Base-by-base conservation (phyloP, 1,140 invertebrate genomes). In the Liolophura sinensis region DNA sequence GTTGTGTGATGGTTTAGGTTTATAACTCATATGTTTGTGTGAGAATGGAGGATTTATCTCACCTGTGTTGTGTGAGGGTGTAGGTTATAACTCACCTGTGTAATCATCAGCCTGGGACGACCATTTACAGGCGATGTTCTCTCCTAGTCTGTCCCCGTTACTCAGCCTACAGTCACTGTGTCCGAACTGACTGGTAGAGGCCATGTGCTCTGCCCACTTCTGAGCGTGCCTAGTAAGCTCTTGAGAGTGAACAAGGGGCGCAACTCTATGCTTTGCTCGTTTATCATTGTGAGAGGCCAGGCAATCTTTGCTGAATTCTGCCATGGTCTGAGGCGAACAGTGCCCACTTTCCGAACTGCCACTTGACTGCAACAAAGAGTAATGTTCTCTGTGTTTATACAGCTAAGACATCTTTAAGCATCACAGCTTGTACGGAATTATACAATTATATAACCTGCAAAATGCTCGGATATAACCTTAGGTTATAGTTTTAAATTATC, bases 131-230 rank as follows among this genome's bases (percentile, higher is more conserved):
- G 80, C 80, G 48, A 84, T 77, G 58, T 80, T 84, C 68, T 84
- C 82, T 18, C 82, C 83, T 9, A 84, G 22, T 22, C 71, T 64
- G 4, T 77, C 68, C 1, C 80, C 81, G 27, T 77, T 69, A 5
- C 31, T 9, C 1, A 74, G 64, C 11, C 52, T 70, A 76, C 91
- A 89, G 73, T 90, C 90, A 61, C 84, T 84, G 72, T 91, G 87
- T 80, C 92, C 90, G 81, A 93, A 92, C 64, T 88, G 88, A 78
- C 92, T 91, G 0, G 89, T 91, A 71, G 91, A 90, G 12, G 91
- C 92, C 61, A 94, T 84, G 75, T 93, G 90, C 79, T 93, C 93
- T 1, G 92, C 92, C 92, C 92, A 93, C 24, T 91, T 89, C 84
- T 94, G 92, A 12, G 78, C 78, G 64, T 71, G 72, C 25, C 70